Evolutionary conservation across 1,140 invertebrate genomes (phyloP), one percentile per base, ranked within the genome.

Genomic region (Drosophila varians): DNA sequence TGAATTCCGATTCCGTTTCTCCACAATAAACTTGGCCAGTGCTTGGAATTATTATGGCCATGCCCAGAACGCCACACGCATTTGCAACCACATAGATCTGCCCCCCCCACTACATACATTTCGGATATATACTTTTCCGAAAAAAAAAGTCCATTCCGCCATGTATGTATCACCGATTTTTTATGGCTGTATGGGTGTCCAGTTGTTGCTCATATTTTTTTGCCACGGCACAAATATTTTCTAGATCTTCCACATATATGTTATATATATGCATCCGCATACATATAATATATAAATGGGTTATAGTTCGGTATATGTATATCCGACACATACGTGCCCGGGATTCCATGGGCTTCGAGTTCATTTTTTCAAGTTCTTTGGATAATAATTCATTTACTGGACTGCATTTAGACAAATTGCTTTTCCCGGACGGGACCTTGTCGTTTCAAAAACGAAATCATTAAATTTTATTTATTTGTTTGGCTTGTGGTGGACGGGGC

Each of bases 131-230:
- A 64, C 36, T 14, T 38, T 31, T 31, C 4, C 4, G n/a, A 9
- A 7, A 31, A 38, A 38, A 64, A 61, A 64, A 61, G 61, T 58
- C 26, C 26, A 47, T 42, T 57, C 18, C 31, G 16, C 45, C 28
- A 49, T 23, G 49, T 36, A 64, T 61, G 53, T 38, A 48, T 38
- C 5, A 21, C 36, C 58, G 58, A 28, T 21, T 46, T 55, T 46
- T 28, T 31, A 25, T 3, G 38, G 7, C 42, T 31, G 79, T 84
- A 60, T 84, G 40, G 36, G 66, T 65, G 76, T 84, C 80, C 80
- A 84, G 80, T 86, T 86, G 79, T 75, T 75, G 80, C 57, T 77
- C 65, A 79, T 75, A 75, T 84, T 84, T 83, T 53, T 70, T 60
- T 45, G 80, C 56, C 19, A 52, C 61, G 56, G 74, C 74, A 78